Conservation (phyloP, 2,888 invertebrate species). For the Agriopis marginaria region DNA sequence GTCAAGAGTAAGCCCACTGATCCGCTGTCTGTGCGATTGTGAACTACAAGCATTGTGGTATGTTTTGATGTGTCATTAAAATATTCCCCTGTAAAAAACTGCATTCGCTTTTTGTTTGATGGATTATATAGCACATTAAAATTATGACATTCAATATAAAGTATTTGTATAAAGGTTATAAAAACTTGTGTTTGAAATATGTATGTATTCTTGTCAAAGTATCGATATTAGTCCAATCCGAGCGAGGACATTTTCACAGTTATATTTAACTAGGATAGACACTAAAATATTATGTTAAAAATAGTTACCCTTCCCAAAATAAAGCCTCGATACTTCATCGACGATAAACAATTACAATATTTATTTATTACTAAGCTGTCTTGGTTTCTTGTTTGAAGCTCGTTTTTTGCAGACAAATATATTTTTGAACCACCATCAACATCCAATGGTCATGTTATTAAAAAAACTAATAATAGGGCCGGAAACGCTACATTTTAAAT, state of each 20-base stretch:
- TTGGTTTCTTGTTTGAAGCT: not conserved
- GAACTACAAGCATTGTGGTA: not conserved
- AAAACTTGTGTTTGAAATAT: not conserved
- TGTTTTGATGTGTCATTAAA: not conserved
- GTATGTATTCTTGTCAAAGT: not conserved
- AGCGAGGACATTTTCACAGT: not conserved
- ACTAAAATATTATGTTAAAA: slow-evolving; percentile 2
- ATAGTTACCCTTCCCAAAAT: not conserved
- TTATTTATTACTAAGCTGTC: not conserved
- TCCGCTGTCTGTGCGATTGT: not conserved
- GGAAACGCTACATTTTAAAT: not conserved
- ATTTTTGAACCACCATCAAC: not conserved
- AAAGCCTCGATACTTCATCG: slow-evolving; percentile 1
- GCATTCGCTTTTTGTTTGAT: not conserved
- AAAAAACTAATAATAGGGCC: not conserved
- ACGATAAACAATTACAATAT: not conserved
- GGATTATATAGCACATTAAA: not conserved
- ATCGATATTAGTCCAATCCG: not conserved
- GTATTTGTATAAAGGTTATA: not conserved
- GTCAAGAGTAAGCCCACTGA: too few relatives aligned
- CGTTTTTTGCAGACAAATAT: not conserved
- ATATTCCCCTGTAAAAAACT: not conserved
- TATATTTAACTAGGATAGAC: not conserved
- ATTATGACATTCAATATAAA: not conserved
- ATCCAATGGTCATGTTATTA: not conserved